Percentiles rank a stretch among this genome's conserved stretches.
phyloP scores from a whole-genome alignment of 2,888 invertebrate species.

The Charanyca ferruginea region DNA sequence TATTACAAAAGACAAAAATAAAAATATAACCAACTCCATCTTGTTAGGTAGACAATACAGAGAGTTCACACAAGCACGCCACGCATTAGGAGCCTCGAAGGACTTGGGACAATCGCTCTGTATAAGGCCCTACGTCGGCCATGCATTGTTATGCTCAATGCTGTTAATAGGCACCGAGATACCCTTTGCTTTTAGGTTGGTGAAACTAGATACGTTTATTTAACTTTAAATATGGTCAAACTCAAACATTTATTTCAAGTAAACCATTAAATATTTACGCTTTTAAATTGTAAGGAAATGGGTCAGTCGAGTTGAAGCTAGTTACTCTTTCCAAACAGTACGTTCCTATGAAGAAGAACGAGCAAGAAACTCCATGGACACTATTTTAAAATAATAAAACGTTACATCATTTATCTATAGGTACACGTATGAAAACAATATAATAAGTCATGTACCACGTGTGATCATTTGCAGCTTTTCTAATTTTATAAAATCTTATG shows the following conservation, averaged over 20 bases:
- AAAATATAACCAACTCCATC: constrained; percentile 24
- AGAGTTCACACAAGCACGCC: constrained; percentile 48
- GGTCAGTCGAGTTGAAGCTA: no score
- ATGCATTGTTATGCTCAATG: constrained; percentile 52
- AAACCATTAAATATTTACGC: no score
- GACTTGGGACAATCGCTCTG: constrained; percentile 57
- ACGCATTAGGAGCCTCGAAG: constrained; percentile 52
- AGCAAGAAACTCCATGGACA: no score
- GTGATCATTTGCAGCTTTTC: no score
- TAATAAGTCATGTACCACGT: no score
- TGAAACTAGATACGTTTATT: constrained; percentile 1
- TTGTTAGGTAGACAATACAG: constrained; percentile 52
- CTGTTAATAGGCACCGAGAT: constrained; percentile 50
- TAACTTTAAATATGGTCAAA: neutral
- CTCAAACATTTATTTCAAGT: neutral
- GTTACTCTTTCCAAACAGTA: no score
- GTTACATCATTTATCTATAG: no score
- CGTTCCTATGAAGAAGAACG: no score
- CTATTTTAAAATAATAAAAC: no score
- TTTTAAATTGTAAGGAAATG: no score
- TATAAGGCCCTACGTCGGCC: constrained; percentile 55
- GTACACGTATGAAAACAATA: no score
- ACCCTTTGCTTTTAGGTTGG: constrained; percentile 7
- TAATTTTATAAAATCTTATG: no score
- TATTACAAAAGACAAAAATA: constrained; percentile 6